phyloP scores from a whole-genome alignment of 2,113 vertebrate genomes.

The Thymallus thymallus region DNA sequence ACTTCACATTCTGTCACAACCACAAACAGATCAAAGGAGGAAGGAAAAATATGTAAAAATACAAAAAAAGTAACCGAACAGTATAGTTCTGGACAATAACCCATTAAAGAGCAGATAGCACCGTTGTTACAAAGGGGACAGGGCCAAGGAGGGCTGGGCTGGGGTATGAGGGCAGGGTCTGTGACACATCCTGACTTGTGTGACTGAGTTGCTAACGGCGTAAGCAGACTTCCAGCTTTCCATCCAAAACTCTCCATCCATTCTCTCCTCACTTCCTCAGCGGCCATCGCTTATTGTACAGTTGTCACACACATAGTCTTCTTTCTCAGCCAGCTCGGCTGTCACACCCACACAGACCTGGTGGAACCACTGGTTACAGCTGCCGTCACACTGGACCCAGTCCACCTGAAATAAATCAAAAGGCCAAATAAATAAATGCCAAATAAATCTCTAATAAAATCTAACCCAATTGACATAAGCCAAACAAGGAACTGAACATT shows the following conservation, averaged over 20 bases:
- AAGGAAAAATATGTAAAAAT: conserved; percentile 80
- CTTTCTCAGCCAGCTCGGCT: conserved; percentile 90
- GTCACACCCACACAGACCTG: conserved; percentile 94
- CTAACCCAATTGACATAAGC: not conserved
- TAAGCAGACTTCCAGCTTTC: conserved; percentile 6
- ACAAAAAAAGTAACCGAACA: conserved; percentile 94
- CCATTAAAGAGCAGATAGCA: conserved; percentile 91
- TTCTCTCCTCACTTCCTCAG: conserved; percentile 53
- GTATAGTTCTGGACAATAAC: conserved; percentile 88
- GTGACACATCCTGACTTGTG: conserved; percentile 56
- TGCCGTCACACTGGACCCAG: conserved; percentile 98
- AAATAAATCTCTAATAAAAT: not conserved
- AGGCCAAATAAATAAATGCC: too few relatives aligned
- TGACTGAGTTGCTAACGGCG: conserved; percentile 14
- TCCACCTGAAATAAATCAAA: conserved; percentile 77
- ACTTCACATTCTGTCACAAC: conserved; percentile 73
- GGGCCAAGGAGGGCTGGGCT: not conserved
- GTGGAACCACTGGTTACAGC: conserved; percentile 99
- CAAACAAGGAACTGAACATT: not conserved
- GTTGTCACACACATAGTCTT: conserved; percentile 92
- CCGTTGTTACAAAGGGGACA: conserved; percentile 82
- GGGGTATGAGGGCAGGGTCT: conserved; percentile 36
- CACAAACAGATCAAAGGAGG: conserved; percentile 87
- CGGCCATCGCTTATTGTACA: conserved; percentile 73
- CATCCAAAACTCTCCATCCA: conserved; percentile 2